phyloP scores from a whole-genome alignment of 2,888 invertebrate genomes.

The Crossocerus cetratus region DNA sequence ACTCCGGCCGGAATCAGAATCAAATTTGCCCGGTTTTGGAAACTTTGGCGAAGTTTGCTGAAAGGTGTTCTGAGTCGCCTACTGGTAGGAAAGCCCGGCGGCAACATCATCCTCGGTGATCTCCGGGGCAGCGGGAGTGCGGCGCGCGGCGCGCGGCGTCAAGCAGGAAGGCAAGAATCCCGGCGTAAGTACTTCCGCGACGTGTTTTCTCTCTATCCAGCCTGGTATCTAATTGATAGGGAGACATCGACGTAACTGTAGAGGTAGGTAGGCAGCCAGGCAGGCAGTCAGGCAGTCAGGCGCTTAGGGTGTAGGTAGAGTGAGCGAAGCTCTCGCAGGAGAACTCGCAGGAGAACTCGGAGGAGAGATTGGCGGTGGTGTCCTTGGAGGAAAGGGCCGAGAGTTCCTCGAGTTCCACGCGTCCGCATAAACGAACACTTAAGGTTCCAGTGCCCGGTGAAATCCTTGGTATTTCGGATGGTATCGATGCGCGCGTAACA shows the following conservation, averaged over 20 bases:
- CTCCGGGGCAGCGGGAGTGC: slow-evolving; percentile 12
- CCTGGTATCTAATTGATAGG: slow-evolving; percentile 42
- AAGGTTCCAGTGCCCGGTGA: slow-evolving; percentile 31
- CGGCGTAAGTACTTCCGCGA: no score
- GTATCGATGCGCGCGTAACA: slow-evolving; percentile 43
- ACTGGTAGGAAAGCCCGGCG: no score
- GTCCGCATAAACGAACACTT: slow-evolving; percentile 42
- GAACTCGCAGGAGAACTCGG: background rate
- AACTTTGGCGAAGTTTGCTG: no score
- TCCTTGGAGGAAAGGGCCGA: no score
- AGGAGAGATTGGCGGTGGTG: slow-evolving; percentile 7
- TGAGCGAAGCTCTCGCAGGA: no score
- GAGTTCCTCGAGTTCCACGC: background rate
- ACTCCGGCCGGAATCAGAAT: no score
- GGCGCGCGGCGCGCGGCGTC: background rate
- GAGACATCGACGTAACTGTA: slow-evolving; percentile 26
- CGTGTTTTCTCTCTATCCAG: background rate
- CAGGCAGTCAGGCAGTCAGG: no score
- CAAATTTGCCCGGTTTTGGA: no score
- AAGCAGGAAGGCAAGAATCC: no score
- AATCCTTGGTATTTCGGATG: slow-evolving; percentile 41
- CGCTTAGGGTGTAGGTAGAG: slow-evolving; percentile 39
- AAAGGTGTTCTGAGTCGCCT: no score
- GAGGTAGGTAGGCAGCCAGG: no score
- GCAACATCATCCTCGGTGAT: no score